These are phyloP conservation scores for Chunga burmeisteri DNA, from an alignment of 2,113 vertebrate species.

Conservation along the genomic window DNA sequence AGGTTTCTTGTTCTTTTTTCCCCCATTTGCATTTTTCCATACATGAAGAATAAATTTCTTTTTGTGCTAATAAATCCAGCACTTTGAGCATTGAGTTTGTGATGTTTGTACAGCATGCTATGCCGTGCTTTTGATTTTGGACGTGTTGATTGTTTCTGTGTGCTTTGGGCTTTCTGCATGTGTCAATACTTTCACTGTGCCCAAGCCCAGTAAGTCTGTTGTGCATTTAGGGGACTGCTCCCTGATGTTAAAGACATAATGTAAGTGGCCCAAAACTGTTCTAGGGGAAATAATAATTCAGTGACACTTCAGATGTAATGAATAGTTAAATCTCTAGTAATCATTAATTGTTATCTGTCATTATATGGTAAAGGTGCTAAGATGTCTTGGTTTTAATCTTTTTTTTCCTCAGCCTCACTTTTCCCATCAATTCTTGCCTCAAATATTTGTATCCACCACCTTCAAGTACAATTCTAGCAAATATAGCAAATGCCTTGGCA, in stretches of 20 bases:
- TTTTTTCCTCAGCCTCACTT: conserved; percentile 83
- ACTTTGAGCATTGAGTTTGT: not conserved
- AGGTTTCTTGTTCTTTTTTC: not conserved
- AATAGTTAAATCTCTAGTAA: not conserved
- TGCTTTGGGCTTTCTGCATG: not conserved
- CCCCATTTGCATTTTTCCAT: not conserved
- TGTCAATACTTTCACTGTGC: not conserved
- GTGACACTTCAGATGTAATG: not conserved
- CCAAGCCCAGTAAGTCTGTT: not conserved
- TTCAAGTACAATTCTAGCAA: conserved; percentile 87
- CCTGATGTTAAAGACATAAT: not conserved
- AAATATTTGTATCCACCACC: conserved; percentile 97
- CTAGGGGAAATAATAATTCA: not conserved
- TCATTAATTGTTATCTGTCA: not conserved
- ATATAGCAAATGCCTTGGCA: conserved; percentile 91
- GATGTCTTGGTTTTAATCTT: not conserved
- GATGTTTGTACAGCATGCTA: not conserved
- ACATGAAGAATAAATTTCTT: not conserved
- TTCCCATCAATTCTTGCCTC: conserved; percentile 89
- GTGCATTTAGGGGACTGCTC: not conserved
- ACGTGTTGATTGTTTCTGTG: not conserved
- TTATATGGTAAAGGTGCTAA: not conserved
- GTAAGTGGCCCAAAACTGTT: not conserved
- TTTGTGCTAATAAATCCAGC: not conserved
- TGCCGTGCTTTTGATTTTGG: not conserved